Evolutionary conservation across 2,797 vertebrate species (phyloP).

Genomic region (Taenioides sp.): DNA sequence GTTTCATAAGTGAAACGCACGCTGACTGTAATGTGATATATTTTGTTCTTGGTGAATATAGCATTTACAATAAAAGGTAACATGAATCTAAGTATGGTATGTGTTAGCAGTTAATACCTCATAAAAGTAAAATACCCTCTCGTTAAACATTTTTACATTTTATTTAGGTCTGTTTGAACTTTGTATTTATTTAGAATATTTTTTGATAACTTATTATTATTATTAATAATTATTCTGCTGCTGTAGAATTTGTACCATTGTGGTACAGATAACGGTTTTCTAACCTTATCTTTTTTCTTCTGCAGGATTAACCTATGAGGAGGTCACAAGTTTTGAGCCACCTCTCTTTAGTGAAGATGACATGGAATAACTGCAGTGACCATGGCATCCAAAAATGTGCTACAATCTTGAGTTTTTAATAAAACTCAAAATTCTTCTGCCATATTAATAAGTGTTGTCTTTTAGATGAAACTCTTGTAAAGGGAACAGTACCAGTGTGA

Average conservation of each 20-base stretch:
- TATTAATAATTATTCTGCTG: no score
- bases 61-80: no score
- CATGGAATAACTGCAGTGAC: slow-evolving; percentile 85
- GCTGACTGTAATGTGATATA: no score
- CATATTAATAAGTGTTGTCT: slow-evolving; percentile 10
- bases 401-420: slow-evolving; percentile 35
- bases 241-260: not conserved
- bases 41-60: no score
- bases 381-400: slow-evolving; percentile 27
- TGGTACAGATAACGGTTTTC: not conserved
- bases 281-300: slow-evolving; percentile 1
- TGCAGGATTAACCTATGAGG: slow-evolving; percentile 92
- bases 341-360: slow-evolving; percentile 89
- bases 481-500: slow-evolving; percentile 36
- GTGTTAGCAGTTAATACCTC: no score
- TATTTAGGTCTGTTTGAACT: no score
- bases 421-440: slow-evolving; percentile 31
- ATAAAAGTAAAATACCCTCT: no score
- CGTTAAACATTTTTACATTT: no score
- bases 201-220: not conserved
- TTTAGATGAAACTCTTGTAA: slow-evolving; percentile 34
- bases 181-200: no score
- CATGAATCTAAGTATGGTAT: no score
- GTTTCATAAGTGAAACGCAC: no score
- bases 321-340: slow-evolving; percentile 89